Base-by-base conservation (phyloP, 2,888 invertebrate species). In the Himalopsyche anomala region DNA sequence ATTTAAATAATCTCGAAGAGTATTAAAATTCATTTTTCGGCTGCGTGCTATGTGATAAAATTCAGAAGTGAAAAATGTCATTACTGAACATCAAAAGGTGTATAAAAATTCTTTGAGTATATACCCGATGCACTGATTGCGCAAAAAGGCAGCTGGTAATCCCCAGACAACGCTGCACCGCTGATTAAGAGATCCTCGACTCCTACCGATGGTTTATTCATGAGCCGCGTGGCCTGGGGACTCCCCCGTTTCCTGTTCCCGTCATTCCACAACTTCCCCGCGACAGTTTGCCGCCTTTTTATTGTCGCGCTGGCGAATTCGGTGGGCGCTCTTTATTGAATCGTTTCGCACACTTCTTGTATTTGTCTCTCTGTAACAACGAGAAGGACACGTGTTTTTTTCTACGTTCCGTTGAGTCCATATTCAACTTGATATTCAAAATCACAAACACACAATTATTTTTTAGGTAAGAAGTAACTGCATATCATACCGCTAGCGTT, bases 141-240 rank as follows among this genome's bases (percentile, higher is more conserved):
- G 62, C 62, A 62, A 62, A 62, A 62, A 62, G 62, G 62, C 62
- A 19, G 62, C 19, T 62, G 62, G 19, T 62, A 62, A 62, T 62
- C 62, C 62, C 17, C 15, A 51, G 51, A 15, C 15, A 51, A 28
- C 36, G 83, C 38, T 85, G 85, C 85, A 85, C 55, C 55, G 82
- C 82, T 82, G 85, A 85, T 85, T 85, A 82, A 85, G 85, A 74
- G 85, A 82, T 82, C n/a, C 69, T 82, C 38, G 36, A 51, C 84
- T 45, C 45, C 56, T 69, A 62, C 28, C 82, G 74, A 85, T 85
- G 85, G 82, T 74, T 85, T 85, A 85, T 85, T 85, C 85, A 85
- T 82, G 82, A 82, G 38, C 80, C 84, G 79, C 79, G 19, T 80
- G 54, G 84, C 80, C 55, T 19, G 55, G 84, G 84, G 81, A 40